phyloP scores from a whole-genome alignment of 2,888 invertebrate genomes.

The Heteropelma amictum region DNA sequence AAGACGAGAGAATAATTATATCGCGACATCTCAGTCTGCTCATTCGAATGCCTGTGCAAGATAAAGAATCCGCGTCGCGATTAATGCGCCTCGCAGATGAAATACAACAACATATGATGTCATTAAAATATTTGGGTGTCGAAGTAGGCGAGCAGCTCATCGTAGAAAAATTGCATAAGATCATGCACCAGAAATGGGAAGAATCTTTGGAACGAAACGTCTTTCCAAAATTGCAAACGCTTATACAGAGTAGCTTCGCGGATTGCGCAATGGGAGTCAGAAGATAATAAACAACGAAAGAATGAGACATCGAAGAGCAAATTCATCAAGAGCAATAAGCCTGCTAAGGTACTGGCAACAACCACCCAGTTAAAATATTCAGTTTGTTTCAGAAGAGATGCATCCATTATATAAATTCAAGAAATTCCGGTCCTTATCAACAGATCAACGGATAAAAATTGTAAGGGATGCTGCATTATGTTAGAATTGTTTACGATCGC shows the following conservation, averaged over 20 bases:
- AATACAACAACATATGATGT: conserved; percentile 2
- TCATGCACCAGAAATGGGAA: neutral
- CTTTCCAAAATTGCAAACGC: conserved; percentile 2
- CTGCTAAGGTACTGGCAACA: neutral
- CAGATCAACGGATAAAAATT: conserved; percentile 2
- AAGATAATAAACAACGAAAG: neutral
- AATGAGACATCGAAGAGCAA: neutral
- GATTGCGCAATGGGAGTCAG: conserved; percentile 12
- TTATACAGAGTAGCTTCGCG: neutral
- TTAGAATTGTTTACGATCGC: conserved; percentile 32
- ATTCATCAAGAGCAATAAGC: neutral
- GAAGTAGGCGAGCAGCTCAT: neutral
- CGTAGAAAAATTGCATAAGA: neutral
- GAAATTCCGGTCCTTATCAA: conserved; percentile 9
- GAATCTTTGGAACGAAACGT: conserved; percentile 3
- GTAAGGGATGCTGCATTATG: conserved; percentile 31
- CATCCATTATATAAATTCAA: conserved; percentile 30
- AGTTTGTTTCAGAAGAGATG: conserved; percentile 11
- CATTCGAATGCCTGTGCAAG: neutral
- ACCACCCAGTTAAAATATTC: conserved; percentile 1
- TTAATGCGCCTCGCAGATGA: neutral
- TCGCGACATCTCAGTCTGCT: neutral
- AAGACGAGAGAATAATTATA: neutral
- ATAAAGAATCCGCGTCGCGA: neutral
- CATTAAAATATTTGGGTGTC: neutral